A percentile compares a stretch with the other conserved stretches of the same genome.
phyloP scores from a whole-genome alignment of 2,888 invertebrate species.

The Digitonthophagus gazella region DNA sequence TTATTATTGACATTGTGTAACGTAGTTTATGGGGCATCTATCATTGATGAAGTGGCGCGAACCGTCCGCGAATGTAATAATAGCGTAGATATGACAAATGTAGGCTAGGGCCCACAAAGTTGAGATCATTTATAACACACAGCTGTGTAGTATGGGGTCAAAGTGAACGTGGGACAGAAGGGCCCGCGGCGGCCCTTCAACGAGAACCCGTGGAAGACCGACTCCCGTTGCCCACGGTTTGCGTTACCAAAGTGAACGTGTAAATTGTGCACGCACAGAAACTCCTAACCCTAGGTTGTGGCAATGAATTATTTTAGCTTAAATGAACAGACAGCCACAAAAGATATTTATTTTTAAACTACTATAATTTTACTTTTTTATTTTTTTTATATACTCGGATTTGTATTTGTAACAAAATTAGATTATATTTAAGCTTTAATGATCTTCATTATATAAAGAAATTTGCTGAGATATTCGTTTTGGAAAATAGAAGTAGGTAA shows the following conservation, averaged over 20 bases:
- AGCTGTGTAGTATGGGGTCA: conserved; percentile 45
- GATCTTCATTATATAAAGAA: too few relatives aligned
- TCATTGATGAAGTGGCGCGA: too few relatives aligned
- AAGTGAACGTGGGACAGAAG: not conserved
- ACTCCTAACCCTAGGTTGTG: too few relatives aligned
- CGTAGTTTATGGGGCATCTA: not conserved
- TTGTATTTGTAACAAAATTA: too few relatives aligned
- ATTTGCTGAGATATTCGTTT: not conserved
- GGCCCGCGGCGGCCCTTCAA: conserved; percentile 32
- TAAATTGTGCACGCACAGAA: not conserved
- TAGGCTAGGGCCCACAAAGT: conserved; percentile 52
- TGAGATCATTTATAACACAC: conserved; percentile 54
- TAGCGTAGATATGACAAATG: conserved; percentile 54
- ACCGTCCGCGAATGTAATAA: conserved; percentile 46
- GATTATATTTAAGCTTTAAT: too few relatives aligned
- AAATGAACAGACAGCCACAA: too few relatives aligned
- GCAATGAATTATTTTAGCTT: too few relatives aligned
- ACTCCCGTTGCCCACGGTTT: not conserved
- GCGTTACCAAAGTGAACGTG: not conserved
- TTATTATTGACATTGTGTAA: not conserved
- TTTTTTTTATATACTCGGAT: too few relatives aligned
- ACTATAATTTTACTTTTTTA: too few relatives aligned
- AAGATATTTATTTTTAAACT: too few relatives aligned
- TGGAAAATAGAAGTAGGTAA: too few relatives aligned
- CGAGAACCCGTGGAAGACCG: not conserved